Evolutionary conservation across 1,140 invertebrate genomes (phyloP).

Genomic region (Drosophila malerkotliana): DNA sequence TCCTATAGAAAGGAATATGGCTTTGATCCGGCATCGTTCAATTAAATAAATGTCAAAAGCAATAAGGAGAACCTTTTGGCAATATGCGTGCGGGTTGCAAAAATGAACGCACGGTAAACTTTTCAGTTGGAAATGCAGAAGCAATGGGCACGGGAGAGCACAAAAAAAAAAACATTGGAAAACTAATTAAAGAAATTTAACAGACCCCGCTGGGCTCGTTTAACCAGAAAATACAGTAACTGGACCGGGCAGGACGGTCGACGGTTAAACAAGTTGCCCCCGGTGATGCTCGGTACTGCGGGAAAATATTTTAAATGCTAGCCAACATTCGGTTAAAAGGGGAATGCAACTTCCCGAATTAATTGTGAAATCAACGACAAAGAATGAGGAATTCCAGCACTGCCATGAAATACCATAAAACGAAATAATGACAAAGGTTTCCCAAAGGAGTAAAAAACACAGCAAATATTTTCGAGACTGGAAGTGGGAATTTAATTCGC

Average conservation of each 20-base stretch:
- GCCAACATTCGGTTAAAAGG: constrained; percentile 31
- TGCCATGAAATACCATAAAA: constrained; percentile 7
- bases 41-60: constrained; percentile 52
- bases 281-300: not conserved
- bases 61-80: constrained; percentile 32
- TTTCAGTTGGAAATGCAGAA: constrained; percentile 5
- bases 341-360: constrained; percentile 33
- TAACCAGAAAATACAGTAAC: constrained; percentile 16
- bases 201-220: constrained; percentile 4
- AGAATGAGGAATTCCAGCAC: constrained; percentile 16
- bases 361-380: constrained; percentile 52
- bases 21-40: constrained; percentile 26
- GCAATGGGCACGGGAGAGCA: not conserved
- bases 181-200: constrained; percentile 35
- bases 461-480: constrained; percentile 16
- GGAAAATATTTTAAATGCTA: constrained; percentile 35
- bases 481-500: constrained; percentile 43
- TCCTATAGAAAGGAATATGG: not conserved
- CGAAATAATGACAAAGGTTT: constrained; percentile 18
- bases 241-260: not conserved
- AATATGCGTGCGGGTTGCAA: not conserved
- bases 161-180: not conserved
- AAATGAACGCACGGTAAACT: constrained; percentile 1
- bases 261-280: constrained; percentile 28
- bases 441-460: constrained; percentile 21